A percentile compares a stretch with the other conserved stretches of the same genome.
phyloP scores from a whole-genome alignment of 2,797 vertebrate genomes.

The Crocidura indochinensis region DNA sequence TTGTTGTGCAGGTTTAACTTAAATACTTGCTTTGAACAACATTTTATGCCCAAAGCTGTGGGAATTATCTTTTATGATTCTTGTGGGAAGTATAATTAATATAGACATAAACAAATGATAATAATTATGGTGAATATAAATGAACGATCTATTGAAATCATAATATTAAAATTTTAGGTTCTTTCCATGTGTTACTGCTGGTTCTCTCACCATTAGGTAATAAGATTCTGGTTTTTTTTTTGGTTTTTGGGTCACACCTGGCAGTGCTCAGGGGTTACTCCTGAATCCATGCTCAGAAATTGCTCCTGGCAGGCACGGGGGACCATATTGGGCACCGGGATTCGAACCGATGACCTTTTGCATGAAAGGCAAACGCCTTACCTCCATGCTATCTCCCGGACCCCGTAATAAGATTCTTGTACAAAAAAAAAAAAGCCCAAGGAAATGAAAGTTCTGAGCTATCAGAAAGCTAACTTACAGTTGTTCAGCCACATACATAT shows the following conservation, averaged over 20 bases:
- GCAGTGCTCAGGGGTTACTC: too few species aligned
- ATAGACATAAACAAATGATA: background rate
- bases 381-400: too few species aligned
- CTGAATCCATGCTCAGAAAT: too few species aligned
- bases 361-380: too few species aligned
- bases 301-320: too few species aligned
- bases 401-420: conserved; percentile 7
- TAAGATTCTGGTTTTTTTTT: too few species aligned
- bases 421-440: background rate
- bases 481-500: background rate
- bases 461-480: background rate
- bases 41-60: background rate
- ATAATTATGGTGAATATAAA: background rate
- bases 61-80: background rate
- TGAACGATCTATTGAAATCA: too few species aligned
- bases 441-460: background rate
- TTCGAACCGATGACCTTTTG: too few species aligned
- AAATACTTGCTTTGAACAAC: background rate
- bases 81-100: background rate
- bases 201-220: background rate
- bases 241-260: too few species aligned
- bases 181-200: background rate
- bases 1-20: conserved; percentile 23
- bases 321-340: too few species aligned
- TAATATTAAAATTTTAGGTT: too few species aligned